Evolutionary conservation across 2,888 invertebrate genomes (phyloP), one percentile per base, ranked within the genome.

Genomic region (Piscicola geometra): DNA sequence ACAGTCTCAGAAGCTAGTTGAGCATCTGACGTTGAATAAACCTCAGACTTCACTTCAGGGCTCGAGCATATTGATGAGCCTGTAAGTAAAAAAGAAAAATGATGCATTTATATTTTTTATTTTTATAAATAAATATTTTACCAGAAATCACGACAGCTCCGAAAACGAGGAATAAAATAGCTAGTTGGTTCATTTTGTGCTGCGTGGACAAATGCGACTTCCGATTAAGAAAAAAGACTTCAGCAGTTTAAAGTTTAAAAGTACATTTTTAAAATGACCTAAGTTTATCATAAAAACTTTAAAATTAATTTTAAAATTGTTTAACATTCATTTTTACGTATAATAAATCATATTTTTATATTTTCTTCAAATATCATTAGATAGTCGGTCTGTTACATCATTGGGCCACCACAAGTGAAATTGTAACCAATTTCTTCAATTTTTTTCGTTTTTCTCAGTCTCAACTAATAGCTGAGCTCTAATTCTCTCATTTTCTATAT

Each of bases 21-120:
- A 0, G 93, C 93, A 88, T 98, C 97, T 85, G 91, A 89, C 28
- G 95, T 95, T 69, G 94, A 93, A 86, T 94, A 96, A 0, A 91
- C 90, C 74, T 89, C 89, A n/a, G 92, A 90, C n/a, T 84, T 83
- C 68, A 86, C 84, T 77, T 84, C 82, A 5, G 87, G 87, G 28
- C 84, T 83, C 70, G 85, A 81, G 81, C 88, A 88, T n/a, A 82
- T 81, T 79, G 84, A 56, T 5, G 60, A 56, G n/a, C 60, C 60
- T 56, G 60, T 21, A 56, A 56, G n/a, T 25, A 56, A 5, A 56
- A 56, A 56, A 25, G 21, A 18, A 56, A 56, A 3, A 18, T 56
- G n/a, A 47, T 15, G 12, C 50, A 47, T 47, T 15, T 15, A 9
- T 15, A 15, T 47, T 47, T 15, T 15, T 15, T 47, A 9, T 47